Conservation (phyloP, 2,888 invertebrate genomes). For the Caenorhabditis sp. region DNA sequence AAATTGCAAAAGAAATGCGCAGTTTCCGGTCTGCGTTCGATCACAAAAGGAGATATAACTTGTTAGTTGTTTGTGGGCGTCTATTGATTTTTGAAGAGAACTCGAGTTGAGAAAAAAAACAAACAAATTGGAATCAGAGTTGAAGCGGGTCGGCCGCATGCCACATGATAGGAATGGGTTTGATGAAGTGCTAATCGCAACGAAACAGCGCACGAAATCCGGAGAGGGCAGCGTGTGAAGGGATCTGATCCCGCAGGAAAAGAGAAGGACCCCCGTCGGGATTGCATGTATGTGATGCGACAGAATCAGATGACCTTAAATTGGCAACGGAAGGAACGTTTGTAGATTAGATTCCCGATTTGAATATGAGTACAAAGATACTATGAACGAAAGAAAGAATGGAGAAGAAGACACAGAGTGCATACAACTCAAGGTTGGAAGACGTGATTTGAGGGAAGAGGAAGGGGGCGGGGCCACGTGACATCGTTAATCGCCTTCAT, state of each 20-base stretch:
- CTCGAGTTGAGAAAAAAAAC: conserved; percentile 9
- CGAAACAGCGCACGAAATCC: neutral
- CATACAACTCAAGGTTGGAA: conserved; percentile 2
- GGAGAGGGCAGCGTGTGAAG: conserved; percentile 15
- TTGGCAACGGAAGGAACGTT: conserved; percentile 26
- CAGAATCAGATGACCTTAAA: conserved; percentile 37
- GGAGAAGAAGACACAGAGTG: conserved; percentile 13
- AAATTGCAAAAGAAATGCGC: conserved; percentile 10
- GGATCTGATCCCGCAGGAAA: conserved; percentile 20
- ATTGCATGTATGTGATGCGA: conserved; percentile 32
- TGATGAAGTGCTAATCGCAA: conserved; percentile 24
- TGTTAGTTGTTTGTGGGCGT: conserved; percentile 1
- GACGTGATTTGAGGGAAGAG: neutral
- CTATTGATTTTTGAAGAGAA: conserved; percentile 31
- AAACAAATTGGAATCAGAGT: conserved; percentile 18
- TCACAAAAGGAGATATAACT: conserved; percentile 24
- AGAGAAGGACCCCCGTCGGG: conserved; percentile 13
- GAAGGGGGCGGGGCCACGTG: neutral
- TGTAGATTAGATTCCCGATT: conserved; percentile 45
- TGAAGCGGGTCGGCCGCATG: conserved; percentile 13
- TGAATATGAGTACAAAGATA: conserved; percentile 31
- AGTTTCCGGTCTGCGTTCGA: conserved; percentile 21
- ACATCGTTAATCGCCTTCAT: neutral
- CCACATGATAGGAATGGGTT: conserved; percentile 38
- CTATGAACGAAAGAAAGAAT: conserved; percentile 1